Conservation (phyloP, 2,888 invertebrate genomes). For the Brenthis daphne region DNA sequence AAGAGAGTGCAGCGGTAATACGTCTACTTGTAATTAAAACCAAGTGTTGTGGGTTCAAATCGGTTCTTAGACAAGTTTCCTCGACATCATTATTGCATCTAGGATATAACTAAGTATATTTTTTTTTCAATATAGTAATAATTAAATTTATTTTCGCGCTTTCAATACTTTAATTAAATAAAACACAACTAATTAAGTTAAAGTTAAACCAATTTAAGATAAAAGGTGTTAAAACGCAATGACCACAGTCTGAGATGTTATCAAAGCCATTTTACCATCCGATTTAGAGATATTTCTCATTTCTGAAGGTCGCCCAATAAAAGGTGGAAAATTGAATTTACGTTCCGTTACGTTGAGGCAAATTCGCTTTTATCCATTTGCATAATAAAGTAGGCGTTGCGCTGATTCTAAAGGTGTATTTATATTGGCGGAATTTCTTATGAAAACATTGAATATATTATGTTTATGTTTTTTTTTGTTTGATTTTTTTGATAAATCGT, state of each 20-base stretch:
- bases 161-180: background rate
- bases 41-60: too few species aligned
- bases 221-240: slow-evolving; percentile 23
- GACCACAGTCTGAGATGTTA: slow-evolving; percentile 30
- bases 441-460: background rate
- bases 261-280: slow-evolving; percentile 53
- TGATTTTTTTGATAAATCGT: background rate
- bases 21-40: too few species aligned
- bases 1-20: too few species aligned
- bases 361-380: slow-evolving; percentile 43
- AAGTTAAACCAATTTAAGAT: slow-evolving; percentile 1
- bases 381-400: slow-evolving; percentile 41
- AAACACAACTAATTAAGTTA: slow-evolving; percentile 6
- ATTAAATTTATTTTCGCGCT: too few species aligned
- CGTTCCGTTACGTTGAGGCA: slow-evolving; percentile 40
- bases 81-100: too few species aligned
- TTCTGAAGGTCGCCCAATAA: slow-evolving; percentile 50
- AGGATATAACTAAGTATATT: too few species aligned
- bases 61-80: too few species aligned
- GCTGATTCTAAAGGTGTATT: slow-evolving; percentile 33
- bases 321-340: slow-evolving; percentile 55
- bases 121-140: too few species aligned
- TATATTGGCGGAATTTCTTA: slow-evolving; percentile 14
- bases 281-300: slow-evolving; percentile 53
- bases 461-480: background rate